phyloP scores from a whole-genome alignment of 2,888 invertebrate genomes.

The Scaptomyza polygonia region DNA sequence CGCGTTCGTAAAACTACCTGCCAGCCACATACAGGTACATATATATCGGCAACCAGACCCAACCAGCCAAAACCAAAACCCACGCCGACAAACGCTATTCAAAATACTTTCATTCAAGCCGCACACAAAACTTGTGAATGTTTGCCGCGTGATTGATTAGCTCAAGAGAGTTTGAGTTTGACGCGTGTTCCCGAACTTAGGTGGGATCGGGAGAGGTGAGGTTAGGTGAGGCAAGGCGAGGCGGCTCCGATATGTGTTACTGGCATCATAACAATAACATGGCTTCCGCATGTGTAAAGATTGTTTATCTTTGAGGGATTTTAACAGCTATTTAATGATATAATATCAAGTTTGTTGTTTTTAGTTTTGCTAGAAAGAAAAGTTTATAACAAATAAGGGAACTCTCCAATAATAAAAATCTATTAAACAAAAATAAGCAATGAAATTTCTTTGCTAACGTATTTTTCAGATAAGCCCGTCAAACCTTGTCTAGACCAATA shows the following conservation, averaged over 20 bases:
- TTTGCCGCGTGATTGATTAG: slow-evolving; percentile 65
- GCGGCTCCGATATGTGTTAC: slow-evolving; percentile 28
- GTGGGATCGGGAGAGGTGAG: slow-evolving; percentile 3
- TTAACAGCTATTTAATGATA: not conserved
- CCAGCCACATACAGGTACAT: slow-evolving; percentile 42
- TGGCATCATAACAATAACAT: slow-evolving; percentile 6
- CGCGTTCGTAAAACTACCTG: slow-evolving; percentile 51
- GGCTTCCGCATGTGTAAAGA: slow-evolving; percentile 52
- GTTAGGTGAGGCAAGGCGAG: slow-evolving; percentile 8
- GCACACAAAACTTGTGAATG: slow-evolving; percentile 52
- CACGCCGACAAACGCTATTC: slow-evolving; percentile 62
- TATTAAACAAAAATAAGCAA: too few relatives aligned
- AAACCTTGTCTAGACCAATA: too few relatives aligned
- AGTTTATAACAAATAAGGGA: too few relatives aligned
- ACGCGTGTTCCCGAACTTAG: slow-evolving; percentile 30
- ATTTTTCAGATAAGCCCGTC: too few relatives aligned
- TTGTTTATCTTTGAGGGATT: slow-evolving; percentile 7
- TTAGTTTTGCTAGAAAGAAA: too few relatives aligned
- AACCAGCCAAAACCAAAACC: slow-evolving; percentile 29
- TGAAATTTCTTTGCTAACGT: too few relatives aligned
- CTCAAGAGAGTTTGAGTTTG: slow-evolving; percentile 30
- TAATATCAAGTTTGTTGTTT: too few relatives aligned
- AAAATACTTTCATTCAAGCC: slow-evolving; percentile 70
- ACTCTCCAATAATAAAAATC: too few relatives aligned
- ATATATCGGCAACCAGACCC: slow-evolving; percentile 14